These are phyloP conservation scores for Pyrrhura leucotis DNA, from an alignment of 2,797 vertebrate genomes.

Conservation along the genomic window DNA sequence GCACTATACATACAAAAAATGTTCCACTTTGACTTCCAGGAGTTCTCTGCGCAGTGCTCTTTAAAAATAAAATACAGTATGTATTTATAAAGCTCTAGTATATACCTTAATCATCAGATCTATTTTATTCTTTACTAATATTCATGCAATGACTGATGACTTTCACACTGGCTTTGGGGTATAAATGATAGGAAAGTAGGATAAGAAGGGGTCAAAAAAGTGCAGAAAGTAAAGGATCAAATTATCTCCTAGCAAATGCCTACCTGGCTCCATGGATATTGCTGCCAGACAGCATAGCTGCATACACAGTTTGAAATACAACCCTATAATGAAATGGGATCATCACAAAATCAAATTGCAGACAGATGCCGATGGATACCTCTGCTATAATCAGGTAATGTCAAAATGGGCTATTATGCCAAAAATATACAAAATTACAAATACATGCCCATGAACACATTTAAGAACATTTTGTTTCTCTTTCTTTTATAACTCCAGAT, in stretches of 20 bases:
- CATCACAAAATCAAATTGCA: constrained; percentile 7
- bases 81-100: background rate
- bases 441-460: background rate
- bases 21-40: background rate
- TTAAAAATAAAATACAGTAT: background rate
- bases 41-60: background rate
- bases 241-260: background rate
- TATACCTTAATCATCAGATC: background rate
- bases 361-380: background rate
- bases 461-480: constrained; percentile 5
- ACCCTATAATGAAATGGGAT: background rate
- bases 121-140: background rate
- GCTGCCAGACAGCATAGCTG: background rate
- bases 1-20: background rate
- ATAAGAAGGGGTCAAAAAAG: background rate
- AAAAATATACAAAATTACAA: background rate
- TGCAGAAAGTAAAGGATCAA: background rate
- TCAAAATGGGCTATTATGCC: background rate
- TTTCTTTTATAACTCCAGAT: background rate
- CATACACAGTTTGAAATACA: background rate
- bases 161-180: background rate
- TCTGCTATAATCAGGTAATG: background rate
- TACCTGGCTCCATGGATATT: background rate
- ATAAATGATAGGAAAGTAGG: background rate
- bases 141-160: background rate